Evolutionary conservation across 2,797 vertebrate genomes (phyloP), one percentile per base, ranked within the genome.

Genomic region (Leptatherina wallacei): DNA sequence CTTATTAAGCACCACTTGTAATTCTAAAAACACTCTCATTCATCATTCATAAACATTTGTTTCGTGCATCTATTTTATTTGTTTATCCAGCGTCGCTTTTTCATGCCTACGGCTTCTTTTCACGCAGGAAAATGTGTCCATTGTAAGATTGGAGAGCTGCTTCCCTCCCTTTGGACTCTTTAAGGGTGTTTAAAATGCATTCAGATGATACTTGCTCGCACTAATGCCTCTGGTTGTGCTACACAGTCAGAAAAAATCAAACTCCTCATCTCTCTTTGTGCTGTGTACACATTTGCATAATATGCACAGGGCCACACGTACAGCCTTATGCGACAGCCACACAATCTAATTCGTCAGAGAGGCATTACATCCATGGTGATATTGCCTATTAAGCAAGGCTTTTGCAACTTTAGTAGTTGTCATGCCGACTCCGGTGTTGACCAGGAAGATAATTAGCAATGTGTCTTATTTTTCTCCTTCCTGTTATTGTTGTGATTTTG

Each of bases 1-100:
- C 84, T 80, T 81, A 86, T 89, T 84, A 90, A 82, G 76, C 75
- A 57, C 56, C 69, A 77, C 79, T 85, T 73, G 77, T 52, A 75
- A 89, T 79, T 85, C 80, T 65, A 54, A 81, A 70, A 69, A 62
- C 80, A 2, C 52, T 61, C 74, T 81, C 81, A 82, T 91, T 87
- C 83, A 88, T 93, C 89, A 86, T 88, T 85, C 78, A 85, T 82
- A 84, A 89, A 86, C 71, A 83, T 84, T 87, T 87, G 77, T 91
- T 92, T 82, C 74, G 63, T 56, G 63, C 44, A 38, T 59, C 76
- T 82, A 40, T 83, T 87, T 80, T 71, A 57, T 78, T 78, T 84
- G 68, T 80, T 83, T 73, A 66, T 49, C 3, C 1, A 1, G 63
- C 32, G 7, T 54, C 6, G 14, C 30, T 57, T 71, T 66, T 73